phyloP scores from a whole-genome alignment of 2,113 vertebrate species.

The Sus scrofa region DNA sequence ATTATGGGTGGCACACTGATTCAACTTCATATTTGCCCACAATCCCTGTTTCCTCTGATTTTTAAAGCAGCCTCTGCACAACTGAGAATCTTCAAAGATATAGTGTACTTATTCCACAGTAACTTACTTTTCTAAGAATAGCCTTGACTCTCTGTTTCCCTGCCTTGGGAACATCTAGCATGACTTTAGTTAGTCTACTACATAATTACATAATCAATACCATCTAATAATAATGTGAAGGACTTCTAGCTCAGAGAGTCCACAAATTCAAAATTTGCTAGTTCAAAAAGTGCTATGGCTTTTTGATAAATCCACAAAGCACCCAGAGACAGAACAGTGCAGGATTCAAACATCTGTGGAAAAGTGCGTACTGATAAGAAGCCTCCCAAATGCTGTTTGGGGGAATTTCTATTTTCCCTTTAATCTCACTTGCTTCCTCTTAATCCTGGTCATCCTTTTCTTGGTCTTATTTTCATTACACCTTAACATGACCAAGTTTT shows the following conservation, averaged over 20 bases:
- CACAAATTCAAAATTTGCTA: neutral
- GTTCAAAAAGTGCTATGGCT: neutral
- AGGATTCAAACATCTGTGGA: neutral
- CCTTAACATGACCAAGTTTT: neutral
- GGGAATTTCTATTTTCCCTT: neutral
- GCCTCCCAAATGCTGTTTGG: neutral
- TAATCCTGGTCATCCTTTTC: neutral
- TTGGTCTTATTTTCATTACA: neutral
- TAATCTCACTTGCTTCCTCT: neutral
- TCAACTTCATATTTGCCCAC: neutral
- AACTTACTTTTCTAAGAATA: neutral
- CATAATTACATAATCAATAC: neutral
- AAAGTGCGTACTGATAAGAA: neutral
- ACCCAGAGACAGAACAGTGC: neutral
- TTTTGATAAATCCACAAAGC: neutral
- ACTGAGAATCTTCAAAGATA: neutral
- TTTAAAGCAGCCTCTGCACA: neutral
- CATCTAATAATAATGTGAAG: neutral
- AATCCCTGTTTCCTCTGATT: neutral
- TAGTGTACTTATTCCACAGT: neutral
- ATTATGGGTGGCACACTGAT: neutral
- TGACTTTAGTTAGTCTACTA: neutral
- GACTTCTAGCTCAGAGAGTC: neutral
- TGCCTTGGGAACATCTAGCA: neutral
- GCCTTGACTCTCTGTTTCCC: neutral